Evolutionary conservation across 2,797 vertebrate species (phyloP), one percentile per base, ranked within the genome.

Genomic region (Molossus molossus): DNA sequence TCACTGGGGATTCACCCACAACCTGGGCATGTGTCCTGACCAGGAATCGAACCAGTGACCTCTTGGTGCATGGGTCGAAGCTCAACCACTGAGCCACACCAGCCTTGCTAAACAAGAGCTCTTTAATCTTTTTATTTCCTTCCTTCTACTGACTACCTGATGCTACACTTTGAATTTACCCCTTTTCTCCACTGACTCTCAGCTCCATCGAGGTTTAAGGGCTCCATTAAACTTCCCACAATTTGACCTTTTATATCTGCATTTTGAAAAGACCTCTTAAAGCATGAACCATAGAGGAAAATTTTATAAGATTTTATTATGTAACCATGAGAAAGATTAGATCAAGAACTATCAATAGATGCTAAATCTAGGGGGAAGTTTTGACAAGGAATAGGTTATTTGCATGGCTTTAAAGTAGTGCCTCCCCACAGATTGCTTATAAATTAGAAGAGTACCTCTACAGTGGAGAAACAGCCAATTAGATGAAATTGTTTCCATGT

Each of bases 181-280:
- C 76, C 23, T 33, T 45, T 45, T 14, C 20, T 14, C 11, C 9
- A 25, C 88, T 88, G 60, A 45, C 23, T 72, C 23, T 72, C 3
- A 53, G 27, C 20, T 87, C 15, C 64, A 45, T 25, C 29, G 18
- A 18, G 23, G 4, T 70, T 92, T 57, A 82, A 45, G 13, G 23
- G 17, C 50, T 72, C 27, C 15, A 87, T 9, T 45, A 80, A 75
- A 84, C 33, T 15, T 11, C 12, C 18, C 10, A 60, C 33, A 79
- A n/a, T 92, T 94, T 90, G 80, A 90, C 50, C n/a, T 87, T 95
- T 80, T 73, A 13, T 21, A n/a, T 48, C 25, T 80, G 14, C 27
- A 58, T 85, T 8, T 27, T 72, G 70, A 69, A 81, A 67, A 91
- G 20, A 76, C 29, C 67, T 75, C 55, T 65, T 90, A 75, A 55